These are phyloP conservation scores for Carduelis carduelis DNA, from an alignment of 2,797 vertebrate species.

Conservation along the genomic window DNA sequence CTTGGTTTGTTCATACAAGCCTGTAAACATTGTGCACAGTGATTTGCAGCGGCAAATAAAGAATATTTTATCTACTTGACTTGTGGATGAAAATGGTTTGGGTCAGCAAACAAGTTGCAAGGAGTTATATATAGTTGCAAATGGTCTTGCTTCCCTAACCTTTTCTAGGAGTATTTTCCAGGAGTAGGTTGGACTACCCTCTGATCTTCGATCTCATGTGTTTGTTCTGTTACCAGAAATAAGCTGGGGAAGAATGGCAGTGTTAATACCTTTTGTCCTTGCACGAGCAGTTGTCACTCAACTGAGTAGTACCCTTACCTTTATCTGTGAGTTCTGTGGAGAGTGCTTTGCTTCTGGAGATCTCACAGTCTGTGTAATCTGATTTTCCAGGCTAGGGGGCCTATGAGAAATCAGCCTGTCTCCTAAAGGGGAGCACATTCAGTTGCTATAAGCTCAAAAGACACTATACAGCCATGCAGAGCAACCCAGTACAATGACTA, in stretches of 20 bases:
- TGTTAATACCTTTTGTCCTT: not conserved
- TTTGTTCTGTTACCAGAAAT: not conserved
- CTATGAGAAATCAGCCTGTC: not conserved
- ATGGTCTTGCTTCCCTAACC: not conserved
- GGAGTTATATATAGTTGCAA: not conserved
- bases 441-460: not conserved
- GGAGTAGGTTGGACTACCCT: not conserved
- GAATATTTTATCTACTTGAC: not conserved
- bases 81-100: not conserved
- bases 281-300: not conserved
- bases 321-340: not conserved
- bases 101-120: not conserved
- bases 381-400: not conserved
- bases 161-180: not conserved
- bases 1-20: not conserved
- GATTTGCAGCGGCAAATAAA: not conserved
- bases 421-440: not conserved
- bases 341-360: not conserved
- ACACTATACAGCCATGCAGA: not conserved
- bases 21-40: not conserved
- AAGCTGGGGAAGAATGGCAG: not conserved
- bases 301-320: not conserved
- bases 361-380: not conserved
- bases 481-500: not conserved
- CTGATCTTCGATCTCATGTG: accelerated